Base-by-base conservation (phyloP, 2,797 vertebrate genomes). In the Halcyon leucocephala region DNA sequence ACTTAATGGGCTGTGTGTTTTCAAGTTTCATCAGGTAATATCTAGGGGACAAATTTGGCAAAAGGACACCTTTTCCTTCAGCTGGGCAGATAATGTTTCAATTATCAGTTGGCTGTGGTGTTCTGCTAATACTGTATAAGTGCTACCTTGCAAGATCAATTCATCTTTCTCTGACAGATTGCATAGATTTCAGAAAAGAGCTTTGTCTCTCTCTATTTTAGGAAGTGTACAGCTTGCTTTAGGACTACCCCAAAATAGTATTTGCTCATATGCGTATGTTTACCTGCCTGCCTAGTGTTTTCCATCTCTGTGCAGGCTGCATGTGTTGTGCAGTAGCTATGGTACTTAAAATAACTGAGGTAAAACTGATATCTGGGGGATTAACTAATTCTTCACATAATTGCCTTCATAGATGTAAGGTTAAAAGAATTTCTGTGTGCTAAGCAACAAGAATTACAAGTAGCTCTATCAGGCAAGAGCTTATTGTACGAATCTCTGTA, bases 321-420 rank as follows among this genome's bases (percentile, higher is more conserved):
- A 24, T 35, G 9, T 67, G 57, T 35, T 91, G 49, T 72, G 82
- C 76, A 64, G 41, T 54, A 74, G 33, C 44, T 93, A 16, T 6
- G 1, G 44, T 61, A 49, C 76, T 80, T 88, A 87, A 92, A 93
- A 89, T 93, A 89, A 91, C 33, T 48, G 64, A 80, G 48, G 71
- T 81, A 67, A 89, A 81, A 61, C 87, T 94, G 85, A 85, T 77
- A 65, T 85, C 87, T 85, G 33, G 82, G 57, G 82, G 44, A 94
- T 94, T 93, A 82, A 64, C 83, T 82, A 82, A 71, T 77, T 67
- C 64, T 73, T 95, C 80, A 88, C 24, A 20, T 86, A 96, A 91
- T 72, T 91, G 41, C 44, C n/a, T 81, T 88, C 61, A 65, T 3
- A 88, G 57, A 61, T 69, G 64, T 1, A 74, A 61, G 14, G 72